Base-by-base conservation (phyloP, 1,140 invertebrate genomes). In the Colletes latitarsis region DNA sequence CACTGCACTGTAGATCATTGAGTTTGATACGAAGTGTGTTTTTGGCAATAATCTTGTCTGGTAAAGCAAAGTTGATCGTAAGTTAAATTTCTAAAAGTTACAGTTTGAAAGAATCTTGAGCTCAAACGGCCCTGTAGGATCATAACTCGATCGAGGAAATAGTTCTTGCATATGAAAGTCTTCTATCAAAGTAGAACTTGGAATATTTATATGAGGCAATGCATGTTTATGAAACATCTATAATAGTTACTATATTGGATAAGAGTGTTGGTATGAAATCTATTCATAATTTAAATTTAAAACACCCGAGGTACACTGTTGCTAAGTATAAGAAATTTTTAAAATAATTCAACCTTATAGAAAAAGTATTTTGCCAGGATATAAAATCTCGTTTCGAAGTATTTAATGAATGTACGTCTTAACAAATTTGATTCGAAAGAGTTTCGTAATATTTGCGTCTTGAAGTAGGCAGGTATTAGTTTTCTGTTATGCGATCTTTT, bases 371-470 rank as follows among this genome's bases (percentile, higher is more conserved):
- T 78, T 78, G 71, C 43, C 71, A 41, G 41, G 30, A 30, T 30
- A 57, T 57, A 68, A 68, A 49, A 77, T 60, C 55, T 30, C 43
- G 49, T 4, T 46, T 77, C 30, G 41, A 72, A 77, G n/a, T 77
- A 60, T n/a, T 53, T 64, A 53, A 19, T 4, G 46, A 30, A 43
- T 63, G 68, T 78, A 78, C 62, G 68, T 62, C 15, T 70, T 55
- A 67, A 67, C 15, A 41, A 39, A 8, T 46, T 77, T 77, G 43
- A 69, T 77, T 77, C 66, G 55, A 4, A 58, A 19, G n/a, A 70
- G 63, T 83, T 84, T 68, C 6, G 43, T 72, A 53, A 55, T 81
- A 68, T 84, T 60, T 77, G 67, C 52, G 72, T 79, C 75, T 77
- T 75, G 60, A 53, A 69, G 71, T 73, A 82, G 75, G 62, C 46